These are phyloP conservation scores for Sycobia sp. DNA, from an alignment of 1,140 invertebrate genomes.

Conservation along the genomic window DNA sequence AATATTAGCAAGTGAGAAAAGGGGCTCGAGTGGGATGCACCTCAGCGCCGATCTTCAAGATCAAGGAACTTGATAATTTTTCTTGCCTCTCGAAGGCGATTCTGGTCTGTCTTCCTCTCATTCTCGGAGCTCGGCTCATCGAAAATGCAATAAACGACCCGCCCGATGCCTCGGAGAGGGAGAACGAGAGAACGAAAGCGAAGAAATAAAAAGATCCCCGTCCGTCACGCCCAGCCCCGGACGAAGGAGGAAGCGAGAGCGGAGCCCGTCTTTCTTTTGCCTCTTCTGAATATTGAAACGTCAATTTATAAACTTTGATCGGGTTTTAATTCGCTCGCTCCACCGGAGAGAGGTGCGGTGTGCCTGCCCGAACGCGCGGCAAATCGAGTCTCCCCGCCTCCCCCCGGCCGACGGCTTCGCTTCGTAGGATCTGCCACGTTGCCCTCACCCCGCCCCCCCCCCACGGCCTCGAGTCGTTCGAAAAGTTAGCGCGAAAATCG, in stretches of 20 bases:
- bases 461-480: constrained; percentile 12
- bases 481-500: constrained; percentile 37
- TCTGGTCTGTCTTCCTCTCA: background rate
- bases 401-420: background rate
- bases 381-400: constrained; percentile 21
- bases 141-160: constrained; percentile 41
- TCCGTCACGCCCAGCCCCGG: constrained; percentile 32
- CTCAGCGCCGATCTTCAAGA: constrained; percentile 18
- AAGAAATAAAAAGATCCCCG: constrained; percentile 18
- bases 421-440: too few relatives aligned
- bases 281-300: constrained; percentile 52
- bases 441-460: too few relatives aligned
- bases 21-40: constrained; percentile 14
- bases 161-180: background rate
- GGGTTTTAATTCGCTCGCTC: constrained; percentile 56
- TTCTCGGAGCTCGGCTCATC: constrained; percentile 23
- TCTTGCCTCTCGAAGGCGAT: constrained; percentile 31
- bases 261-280: constrained; percentile 26
- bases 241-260: background rate
- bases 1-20: constrained; percentile 34
- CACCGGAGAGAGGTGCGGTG: constrained; percentile 22
- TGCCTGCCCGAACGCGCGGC: constrained; percentile 6
- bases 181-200: constrained; percentile 1
- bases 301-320: constrained; percentile 59
- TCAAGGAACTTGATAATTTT: constrained; percentile 26